phyloP scores from a whole-genome alignment of 53 echinoderm and acorn worm genomes.

The Arbacia lixula region DNA sequence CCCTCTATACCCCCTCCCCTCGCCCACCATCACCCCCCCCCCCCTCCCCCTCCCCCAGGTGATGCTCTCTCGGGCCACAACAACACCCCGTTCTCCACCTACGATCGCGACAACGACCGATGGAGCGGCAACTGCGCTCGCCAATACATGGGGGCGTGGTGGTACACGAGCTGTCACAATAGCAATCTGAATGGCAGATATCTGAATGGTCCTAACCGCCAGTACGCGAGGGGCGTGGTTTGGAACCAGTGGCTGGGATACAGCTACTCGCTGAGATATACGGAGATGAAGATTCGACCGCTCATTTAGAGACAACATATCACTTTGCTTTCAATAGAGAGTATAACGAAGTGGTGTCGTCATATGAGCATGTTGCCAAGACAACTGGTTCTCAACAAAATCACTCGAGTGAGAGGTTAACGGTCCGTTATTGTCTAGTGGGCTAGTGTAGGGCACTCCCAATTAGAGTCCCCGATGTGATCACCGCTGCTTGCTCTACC shows the following conservation, averaged over 20 bases:
- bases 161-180: constrained; percentile 81
- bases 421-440: too few relatives aligned
- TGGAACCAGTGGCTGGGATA: constrained; percentile 80
- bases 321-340: too few relatives aligned
- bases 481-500: too few relatives aligned
- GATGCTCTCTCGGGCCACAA: constrained; percentile 78
- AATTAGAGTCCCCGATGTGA: too few relatives aligned
- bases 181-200: constrained; percentile 88
- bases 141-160: constrained; percentile 78
- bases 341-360: too few relatives aligned
- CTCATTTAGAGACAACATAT: constrained; percentile 21
- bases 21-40: neutral
- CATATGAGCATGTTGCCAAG: too few relatives aligned
- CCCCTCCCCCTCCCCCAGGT: constrained; percentile 36
- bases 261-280: constrained; percentile 72
- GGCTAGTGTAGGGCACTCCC: too few relatives aligned
- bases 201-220: constrained; percentile 54
- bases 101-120: constrained; percentile 83
- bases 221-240: constrained; percentile 76
- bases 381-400: too few relatives aligned
- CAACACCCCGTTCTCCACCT: constrained; percentile 78
- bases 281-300: constrained; percentile 87
- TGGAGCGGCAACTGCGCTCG: constrained; percentile 85
- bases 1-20: too few relatives aligned
- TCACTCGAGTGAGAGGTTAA: too few relatives aligned